Evolutionary conservation across 1,140 invertebrate genomes (phyloP).

Genomic region (Vollenhovia emeryi): DNA sequence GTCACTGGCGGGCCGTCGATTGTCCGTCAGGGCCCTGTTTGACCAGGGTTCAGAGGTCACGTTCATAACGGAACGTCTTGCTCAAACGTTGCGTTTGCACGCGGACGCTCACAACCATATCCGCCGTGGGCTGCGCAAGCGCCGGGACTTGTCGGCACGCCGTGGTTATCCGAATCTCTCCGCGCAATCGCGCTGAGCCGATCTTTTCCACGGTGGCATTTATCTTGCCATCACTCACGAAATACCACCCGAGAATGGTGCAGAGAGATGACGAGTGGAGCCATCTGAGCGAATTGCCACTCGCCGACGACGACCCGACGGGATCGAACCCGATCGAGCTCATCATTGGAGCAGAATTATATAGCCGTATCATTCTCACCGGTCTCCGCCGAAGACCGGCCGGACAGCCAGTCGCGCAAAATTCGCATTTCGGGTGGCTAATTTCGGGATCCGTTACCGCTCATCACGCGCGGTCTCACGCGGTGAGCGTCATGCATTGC

Average conservation of each 20-base stretch:
- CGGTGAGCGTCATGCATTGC: not conserved
- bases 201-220: too few relatives aligned
- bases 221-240: too few relatives aligned
- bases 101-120: not conserved
- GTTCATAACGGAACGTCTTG: not conserved
- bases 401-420: not conserved
- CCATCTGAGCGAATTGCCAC: not conserved
- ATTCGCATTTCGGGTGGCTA: not conserved
- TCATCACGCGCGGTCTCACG: not conserved
- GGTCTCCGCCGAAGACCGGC: not conserved
- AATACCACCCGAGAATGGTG: too few relatives aligned
- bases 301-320: not conserved
- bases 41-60: too few relatives aligned
- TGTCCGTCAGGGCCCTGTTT: too few relatives aligned
- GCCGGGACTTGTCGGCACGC: not conserved
- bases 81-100: not conserved
- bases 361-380: not conserved
- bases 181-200: too few relatives aligned
- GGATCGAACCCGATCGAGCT: not conserved
- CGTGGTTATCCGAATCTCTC: not conserved
- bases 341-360: not conserved
- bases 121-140: not conserved
- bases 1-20: not conserved
- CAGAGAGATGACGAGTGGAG: not conserved
- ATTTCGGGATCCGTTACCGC: not conserved